Evolutionary conservation across 64 coral and sea anemone species (phyloP).

Genomic region (Montipora cactus): DNA sequence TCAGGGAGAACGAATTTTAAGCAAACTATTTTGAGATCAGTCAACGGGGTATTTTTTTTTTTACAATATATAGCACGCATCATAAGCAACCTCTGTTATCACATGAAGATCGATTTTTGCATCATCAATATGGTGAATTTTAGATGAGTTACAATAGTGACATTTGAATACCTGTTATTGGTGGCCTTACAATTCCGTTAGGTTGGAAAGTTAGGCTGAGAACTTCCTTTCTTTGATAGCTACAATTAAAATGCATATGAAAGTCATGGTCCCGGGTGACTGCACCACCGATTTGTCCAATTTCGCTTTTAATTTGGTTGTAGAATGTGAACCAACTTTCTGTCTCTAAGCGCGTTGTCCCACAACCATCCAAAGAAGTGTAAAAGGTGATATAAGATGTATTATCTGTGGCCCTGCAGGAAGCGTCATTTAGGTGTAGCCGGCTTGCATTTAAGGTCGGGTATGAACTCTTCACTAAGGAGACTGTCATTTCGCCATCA

Average conservation of each 20-base stretch:
- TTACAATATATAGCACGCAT: no score
- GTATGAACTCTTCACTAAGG: conserved; percentile 16
- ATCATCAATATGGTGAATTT: no score
- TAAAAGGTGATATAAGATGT: conserved; percentile 35
- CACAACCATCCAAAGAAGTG: conserved; percentile 60
- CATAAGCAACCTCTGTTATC: no score
- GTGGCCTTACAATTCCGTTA: neutral
- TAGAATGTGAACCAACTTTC: conserved; percentile 29
- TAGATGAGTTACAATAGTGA: neutral
- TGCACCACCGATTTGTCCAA: neutral
- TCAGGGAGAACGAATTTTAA: no score
- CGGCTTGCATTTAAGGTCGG: conserved; percentile 26
- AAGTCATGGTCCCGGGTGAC: conserved; percentile 64
- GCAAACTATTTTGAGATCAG: no score
- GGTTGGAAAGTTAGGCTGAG: neutral
- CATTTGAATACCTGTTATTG: neutral
- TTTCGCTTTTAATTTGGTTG: conserved; percentile 48
- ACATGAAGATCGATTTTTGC: no score
- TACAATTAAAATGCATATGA: conserved; percentile 64
- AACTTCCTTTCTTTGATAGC: conserved; percentile 49
- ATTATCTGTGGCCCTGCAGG: conserved; percentile 36
- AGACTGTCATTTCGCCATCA: conserved; percentile 39
- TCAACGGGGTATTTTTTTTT: no score
- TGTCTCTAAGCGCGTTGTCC: conserved; percentile 57
- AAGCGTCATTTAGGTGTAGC: conserved; percentile 31